Evolutionary conservation across 2,797 vertebrate genomes (phyloP), one percentile per base, ranked within the genome.

Genomic region (Microctenopoma lineatum): DNA sequence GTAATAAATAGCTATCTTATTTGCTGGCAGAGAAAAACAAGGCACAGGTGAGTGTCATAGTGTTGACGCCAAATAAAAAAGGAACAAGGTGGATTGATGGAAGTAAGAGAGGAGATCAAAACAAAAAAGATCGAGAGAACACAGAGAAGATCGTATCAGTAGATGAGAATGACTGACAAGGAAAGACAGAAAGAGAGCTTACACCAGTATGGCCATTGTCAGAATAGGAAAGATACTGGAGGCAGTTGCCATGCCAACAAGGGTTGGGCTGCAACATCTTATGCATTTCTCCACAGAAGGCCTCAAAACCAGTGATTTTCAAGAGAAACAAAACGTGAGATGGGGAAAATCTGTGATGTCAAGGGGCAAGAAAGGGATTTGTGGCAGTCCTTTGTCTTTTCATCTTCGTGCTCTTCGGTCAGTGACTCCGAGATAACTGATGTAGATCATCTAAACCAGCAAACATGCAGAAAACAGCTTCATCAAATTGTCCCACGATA

Each of bases 211-310:
- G 80, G 59, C 70, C 12, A 41, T 71, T 61, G 47, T 79, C 66
- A 73, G 69, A 52, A 44, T 54, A 68, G 67, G 66, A 59, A 63
- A 77, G 75, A 79, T 70, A 73, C n/a, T 18, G 64, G 66, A 86
- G 81, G 77, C 66, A 66, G 86, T 92, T 90, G 79, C 88, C 74
- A 92, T 92, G 89, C 83, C 89, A 84, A 89, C 87, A 41, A 38
- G 50, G 50, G 57, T 73, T 41, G 18, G 59, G 66, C 66, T 48
- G 68, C 63, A 54, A 71, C 61, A 53, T 83, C 42, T 58, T 44
- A 13, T 54, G 60, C 42, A 21, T 82, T 48, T 69, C 56, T 77
- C 79, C 73, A 58, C 27, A 62, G 21, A 56, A 75, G 39, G 46
- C 54, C 65, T 55, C 32, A 68, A 78, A 83, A 77, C 34, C 71